These are phyloP conservation scores for Aphelinus atriplicis DNA, from an alignment of 1,140 invertebrate species.

Conservation along the genomic window DNA sequence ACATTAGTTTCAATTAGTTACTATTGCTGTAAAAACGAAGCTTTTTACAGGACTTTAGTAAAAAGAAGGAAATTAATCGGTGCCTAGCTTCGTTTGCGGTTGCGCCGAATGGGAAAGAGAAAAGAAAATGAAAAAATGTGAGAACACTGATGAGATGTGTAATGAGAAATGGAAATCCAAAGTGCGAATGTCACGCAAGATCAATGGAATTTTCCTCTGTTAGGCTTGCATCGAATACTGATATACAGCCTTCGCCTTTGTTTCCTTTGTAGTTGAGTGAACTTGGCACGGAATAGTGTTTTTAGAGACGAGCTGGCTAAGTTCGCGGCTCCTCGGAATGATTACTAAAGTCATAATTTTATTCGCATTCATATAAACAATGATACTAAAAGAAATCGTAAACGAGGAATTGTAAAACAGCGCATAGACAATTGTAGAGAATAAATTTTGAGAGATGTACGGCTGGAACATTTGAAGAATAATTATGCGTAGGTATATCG, in stretches of 20 bases:
- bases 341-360: constrained; percentile 31
- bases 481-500: no score
- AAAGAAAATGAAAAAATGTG: background rate
- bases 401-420: constrained; percentile 31
- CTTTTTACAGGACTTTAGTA: no score
- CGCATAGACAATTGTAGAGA: constrained; percentile 9
- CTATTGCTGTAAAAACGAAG: no score
- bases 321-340: background rate
- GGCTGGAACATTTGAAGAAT: background rate
- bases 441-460: background rate
- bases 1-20: no score
- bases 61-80: constrained; percentile 1
- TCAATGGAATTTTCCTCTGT: background rate
- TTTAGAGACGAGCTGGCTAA: background rate
- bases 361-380: constrained; percentile 17
- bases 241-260: background rate
- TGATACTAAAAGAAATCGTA: constrained; percentile 22
- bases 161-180: constrained; percentile 16
- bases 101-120: background rate
- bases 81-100: constrained; percentile 10
- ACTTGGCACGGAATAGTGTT: background rate
- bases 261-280: background rate
- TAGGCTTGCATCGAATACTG: background rate
- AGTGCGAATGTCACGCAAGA: constrained; percentile 10
- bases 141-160: constrained; percentile 1